Evolutionary conservation across 1,140 invertebrate species (phyloP).

Genomic region (Eriocheir sinensis): DNA sequence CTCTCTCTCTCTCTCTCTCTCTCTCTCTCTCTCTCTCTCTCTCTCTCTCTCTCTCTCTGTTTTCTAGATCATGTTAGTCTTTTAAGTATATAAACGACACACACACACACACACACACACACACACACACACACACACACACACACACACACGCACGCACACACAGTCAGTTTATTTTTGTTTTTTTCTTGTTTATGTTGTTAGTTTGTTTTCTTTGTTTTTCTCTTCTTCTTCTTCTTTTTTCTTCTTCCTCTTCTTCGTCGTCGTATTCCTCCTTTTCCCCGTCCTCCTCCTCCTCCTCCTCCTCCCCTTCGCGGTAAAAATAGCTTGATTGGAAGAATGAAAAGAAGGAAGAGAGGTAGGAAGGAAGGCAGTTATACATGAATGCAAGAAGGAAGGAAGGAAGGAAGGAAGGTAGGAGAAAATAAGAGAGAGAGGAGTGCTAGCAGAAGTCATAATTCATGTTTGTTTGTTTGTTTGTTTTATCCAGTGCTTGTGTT

Average conservation of each 20-base stretch:
- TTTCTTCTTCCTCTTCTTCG: neutral
- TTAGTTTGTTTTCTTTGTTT: neutral
- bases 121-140: slow-evolving; percentile 10
- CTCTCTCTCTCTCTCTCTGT: slow-evolving; percentile 31
- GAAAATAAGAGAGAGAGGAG: neutral
- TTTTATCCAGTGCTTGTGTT: too few relatives aligned
- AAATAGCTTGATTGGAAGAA: neutral
- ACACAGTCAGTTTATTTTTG: neutral
- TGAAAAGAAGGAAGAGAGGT: neutral
- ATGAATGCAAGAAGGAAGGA: neutral
- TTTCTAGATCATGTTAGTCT: neutral
- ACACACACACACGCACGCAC: slow-evolving; percentile 20
- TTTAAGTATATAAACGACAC: neutral
- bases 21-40: neutral
- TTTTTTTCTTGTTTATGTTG: too few relatives aligned
- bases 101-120: neutral
- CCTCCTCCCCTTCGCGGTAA: neutral
- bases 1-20: neutral
- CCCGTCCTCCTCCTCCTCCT: neutral
- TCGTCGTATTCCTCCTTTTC: neutral
- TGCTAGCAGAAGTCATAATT: too few relatives aligned
- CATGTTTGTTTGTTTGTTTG: too few relatives aligned
- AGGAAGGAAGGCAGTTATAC: neutral
- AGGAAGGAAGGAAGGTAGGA: slow-evolving; percentile 5
- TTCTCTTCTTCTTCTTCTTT: neutral